Evolutionary conservation across 2,113 vertebrate genomes (phyloP).

Genomic region (Alouatta palliata): DNA sequence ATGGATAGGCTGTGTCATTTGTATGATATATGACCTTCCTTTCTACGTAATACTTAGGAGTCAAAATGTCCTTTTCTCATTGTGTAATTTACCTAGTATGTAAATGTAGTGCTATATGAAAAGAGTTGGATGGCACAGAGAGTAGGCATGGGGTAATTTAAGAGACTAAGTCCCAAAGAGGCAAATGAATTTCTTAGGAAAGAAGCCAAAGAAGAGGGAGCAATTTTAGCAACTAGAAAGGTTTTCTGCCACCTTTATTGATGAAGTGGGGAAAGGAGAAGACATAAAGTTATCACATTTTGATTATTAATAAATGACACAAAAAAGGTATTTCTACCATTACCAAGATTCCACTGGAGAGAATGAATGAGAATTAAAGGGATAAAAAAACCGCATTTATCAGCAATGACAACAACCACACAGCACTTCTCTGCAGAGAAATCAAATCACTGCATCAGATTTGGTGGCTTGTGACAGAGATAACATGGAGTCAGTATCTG

Average conservation of each 20-base stretch:
- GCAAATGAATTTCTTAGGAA: constrained; percentile 10
- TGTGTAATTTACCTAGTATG: not conserved
- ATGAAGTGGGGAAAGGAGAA: constrained; percentile 1
- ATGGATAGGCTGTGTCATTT: not conserved
- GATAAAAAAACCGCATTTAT: not conserved
- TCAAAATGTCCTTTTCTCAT: constrained; percentile 33
- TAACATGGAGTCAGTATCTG: not conserved
- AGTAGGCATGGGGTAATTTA: not conserved
- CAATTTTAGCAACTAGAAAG: constrained; percentile 1
- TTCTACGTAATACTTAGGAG: not conserved
- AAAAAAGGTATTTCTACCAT: not conserved
- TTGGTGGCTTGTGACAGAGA: not conserved
- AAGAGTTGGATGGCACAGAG: not conserved
- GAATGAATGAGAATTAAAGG: not conserved
- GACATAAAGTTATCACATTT: not conserved
- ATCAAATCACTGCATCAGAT: not conserved
- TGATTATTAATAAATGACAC: constrained; percentile 34
- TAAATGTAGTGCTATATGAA: not conserved
- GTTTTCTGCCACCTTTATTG: not conserved
- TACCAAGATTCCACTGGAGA: not conserved
- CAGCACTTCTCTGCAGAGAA: not conserved
- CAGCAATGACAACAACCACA: not conserved
- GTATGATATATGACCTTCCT: not conserved
- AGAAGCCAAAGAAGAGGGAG: not conserved
- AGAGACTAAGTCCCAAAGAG: not conserved